Conservation (phyloP, 2,113 vertebrate genomes). For the Plecotus auritus region DNA sequence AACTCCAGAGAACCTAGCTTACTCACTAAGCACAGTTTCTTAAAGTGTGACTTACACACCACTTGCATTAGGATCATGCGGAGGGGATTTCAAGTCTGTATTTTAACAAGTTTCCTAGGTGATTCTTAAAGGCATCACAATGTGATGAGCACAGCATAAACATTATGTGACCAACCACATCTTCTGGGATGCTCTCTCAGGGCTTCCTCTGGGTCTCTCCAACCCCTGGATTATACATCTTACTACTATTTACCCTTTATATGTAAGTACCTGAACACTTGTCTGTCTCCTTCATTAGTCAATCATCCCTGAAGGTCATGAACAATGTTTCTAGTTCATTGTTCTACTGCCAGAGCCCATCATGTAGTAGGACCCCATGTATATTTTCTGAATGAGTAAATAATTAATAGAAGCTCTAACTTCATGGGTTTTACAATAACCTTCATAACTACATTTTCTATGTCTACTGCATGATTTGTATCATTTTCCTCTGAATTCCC, state of each 20-base stretch:
- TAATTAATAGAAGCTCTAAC: neutral
- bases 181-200: neutral
- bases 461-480: neutral
- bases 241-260: accelerated
- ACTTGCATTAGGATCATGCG: neutral
- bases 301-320: neutral
- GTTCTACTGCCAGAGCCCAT: neutral
- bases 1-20: neutral
- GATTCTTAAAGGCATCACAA: neutral
- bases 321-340: neutral
- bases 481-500: neutral
- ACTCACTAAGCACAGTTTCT: neutral
- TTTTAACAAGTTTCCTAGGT: neutral
- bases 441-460: neutral
- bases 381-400: neutral
- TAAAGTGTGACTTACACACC: neutral
- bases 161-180: neutral
- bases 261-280: neutral
- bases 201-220: neutral
- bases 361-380: too few species aligned
- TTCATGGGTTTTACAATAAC: neutral
- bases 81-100: neutral
- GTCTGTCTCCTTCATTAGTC: neutral
- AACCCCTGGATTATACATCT: neutral
- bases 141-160: neutral